Percentiles rank a stretch among this genome's conserved stretches.
These are phyloP conservation scores for Xanthia togata DNA, from an alignment of 2,888 invertebrate species.

Conservation along the genomic window DNA sequence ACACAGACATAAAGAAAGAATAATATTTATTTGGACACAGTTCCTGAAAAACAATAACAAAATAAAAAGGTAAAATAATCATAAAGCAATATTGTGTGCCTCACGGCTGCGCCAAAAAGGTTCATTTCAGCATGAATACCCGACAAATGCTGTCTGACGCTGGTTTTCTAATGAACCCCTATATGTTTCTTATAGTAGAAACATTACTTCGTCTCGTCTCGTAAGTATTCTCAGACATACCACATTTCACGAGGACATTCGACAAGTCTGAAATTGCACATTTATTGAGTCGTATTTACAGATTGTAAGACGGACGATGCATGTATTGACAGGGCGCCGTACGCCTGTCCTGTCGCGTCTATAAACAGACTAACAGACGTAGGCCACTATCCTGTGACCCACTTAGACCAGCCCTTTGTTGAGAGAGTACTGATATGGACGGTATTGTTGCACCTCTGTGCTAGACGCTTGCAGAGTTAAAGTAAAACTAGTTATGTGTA, in stretches of 20 bases:
- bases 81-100: too few species aligned
- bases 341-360: conserved; percentile 7
- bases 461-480: background rate
- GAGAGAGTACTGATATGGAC: background rate
- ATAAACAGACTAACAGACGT: conserved; percentile 33
- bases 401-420: conserved; percentile 29
- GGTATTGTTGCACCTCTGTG: conserved; percentile 2
- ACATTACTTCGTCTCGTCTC: background rate
- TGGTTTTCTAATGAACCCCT: too few species aligned
- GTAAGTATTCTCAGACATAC: background rate
- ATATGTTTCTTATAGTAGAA: background rate
- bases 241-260: conserved; percentile 24
- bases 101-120: too few species aligned
- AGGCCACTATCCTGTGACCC: conserved; percentile 51
- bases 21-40: too few species aligned
- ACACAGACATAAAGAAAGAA: too few species aligned
- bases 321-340: conserved; percentile 24
- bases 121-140: too few species aligned
- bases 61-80: too few species aligned
- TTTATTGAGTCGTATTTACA: conserved; percentile 4
- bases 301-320: conserved; percentile 17
- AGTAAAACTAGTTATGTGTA: too few species aligned
- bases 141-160: too few species aligned
- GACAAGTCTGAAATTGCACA: conserved; percentile 7
- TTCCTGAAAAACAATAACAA: too few species aligned